Percentiles rank a stretch among this genome's conserved stretches.
Evolutionary conservation across 2,888 invertebrate genomes (phyloP).

Genomic region (Loripinus fragilis): DNA sequence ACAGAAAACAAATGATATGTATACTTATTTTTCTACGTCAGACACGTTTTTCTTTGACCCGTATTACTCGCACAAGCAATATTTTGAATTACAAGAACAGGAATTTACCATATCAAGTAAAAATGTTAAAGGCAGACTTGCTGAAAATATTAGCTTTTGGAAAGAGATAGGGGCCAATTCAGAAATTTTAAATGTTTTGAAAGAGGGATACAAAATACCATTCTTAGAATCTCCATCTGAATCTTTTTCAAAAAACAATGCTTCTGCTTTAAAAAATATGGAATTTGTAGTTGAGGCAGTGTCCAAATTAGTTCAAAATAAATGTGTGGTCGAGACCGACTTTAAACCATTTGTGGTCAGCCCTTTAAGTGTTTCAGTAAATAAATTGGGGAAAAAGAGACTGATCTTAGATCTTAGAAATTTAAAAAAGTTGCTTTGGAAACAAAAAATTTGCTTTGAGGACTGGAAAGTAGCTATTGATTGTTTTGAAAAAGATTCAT

Average conservation of each 20-base stretch:
- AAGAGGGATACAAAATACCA: slow-evolving; percentile 16
- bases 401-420: slow-evolving; percentile 19
- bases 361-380: slow-evolving; percentile 8
- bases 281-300: slow-evolving; percentile 1
- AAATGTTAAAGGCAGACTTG: background rate
- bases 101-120: background rate
- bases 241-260: slow-evolving; percentile 8
- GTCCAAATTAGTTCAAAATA: background rate
- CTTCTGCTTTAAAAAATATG: slow-evolving; percentile 14
- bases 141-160: background rate
- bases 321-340: background rate
- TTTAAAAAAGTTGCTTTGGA: slow-evolving; percentile 33
- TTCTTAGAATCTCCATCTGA: slow-evolving; percentile 4
- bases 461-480: slow-evolving; percentile 46
- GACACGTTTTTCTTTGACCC: background rate
- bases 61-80: background rate
- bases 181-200: background rate
- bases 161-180: background rate
- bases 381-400: slow-evolving; percentile 13
- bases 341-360: slow-evolving; percentile 22
- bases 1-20: too few relatives aligned
- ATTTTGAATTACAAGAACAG: background rate
- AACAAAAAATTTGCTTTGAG: slow-evolving; percentile 44
- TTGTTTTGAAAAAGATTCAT: slow-evolving; percentile 38
- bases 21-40: too few relatives aligned